A percentile compares a stretch with the other conserved stretches of the same genome.
These are phyloP conservation scores for Xestia ashworthii DNA, from an alignment of 2,888 invertebrate genomes.

Conservation along the genomic window DNA sequence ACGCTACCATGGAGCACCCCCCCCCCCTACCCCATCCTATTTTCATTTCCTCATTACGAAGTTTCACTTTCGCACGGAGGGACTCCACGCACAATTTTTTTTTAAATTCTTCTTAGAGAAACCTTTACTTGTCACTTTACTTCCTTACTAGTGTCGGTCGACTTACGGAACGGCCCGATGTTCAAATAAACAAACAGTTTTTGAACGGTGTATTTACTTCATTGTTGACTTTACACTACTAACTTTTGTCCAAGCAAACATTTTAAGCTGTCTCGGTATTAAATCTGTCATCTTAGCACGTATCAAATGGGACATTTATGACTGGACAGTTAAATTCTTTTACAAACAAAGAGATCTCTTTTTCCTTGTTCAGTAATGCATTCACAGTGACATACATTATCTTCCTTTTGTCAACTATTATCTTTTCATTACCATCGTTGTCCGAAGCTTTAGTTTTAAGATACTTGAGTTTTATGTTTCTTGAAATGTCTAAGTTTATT, in stretches of 20 bases:
- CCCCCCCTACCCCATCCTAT: too few relatives aligned
- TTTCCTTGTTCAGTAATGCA: constrained; percentile 21
- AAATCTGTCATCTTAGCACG: constrained; percentile 28
- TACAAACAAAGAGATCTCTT: constrained; percentile 37
- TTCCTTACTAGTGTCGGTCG: background rate
- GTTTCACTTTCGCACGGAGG: too few relatives aligned
- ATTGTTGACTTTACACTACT: background rate
- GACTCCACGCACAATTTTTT: too few relatives aligned
- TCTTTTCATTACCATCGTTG: constrained; percentile 17
- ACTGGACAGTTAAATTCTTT: constrained; percentile 1
- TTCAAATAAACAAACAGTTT: constrained; percentile 14
- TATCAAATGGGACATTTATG: constrained; percentile 20
- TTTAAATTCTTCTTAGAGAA: background rate
- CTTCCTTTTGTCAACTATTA: constrained; percentile 27
- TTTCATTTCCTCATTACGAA: too few relatives aligned
- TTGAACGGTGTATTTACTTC: background rate
- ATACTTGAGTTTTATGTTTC: constrained; percentile 18
- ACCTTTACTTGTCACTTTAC: background rate
- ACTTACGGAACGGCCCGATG: constrained; percentile 12
- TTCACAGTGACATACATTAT: constrained; percentile 12
- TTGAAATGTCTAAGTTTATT: constrained; percentile 44
- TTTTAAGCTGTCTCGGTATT: constrained; percentile 16
- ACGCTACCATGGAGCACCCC: too few relatives aligned
- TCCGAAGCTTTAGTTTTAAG: constrained; percentile 1
- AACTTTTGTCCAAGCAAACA: constrained; percentile 19